These are phyloP conservation scores for Tenebrio molitor DNA, from an alignment of 1,140 invertebrate species.

Conservation along the genomic window DNA sequence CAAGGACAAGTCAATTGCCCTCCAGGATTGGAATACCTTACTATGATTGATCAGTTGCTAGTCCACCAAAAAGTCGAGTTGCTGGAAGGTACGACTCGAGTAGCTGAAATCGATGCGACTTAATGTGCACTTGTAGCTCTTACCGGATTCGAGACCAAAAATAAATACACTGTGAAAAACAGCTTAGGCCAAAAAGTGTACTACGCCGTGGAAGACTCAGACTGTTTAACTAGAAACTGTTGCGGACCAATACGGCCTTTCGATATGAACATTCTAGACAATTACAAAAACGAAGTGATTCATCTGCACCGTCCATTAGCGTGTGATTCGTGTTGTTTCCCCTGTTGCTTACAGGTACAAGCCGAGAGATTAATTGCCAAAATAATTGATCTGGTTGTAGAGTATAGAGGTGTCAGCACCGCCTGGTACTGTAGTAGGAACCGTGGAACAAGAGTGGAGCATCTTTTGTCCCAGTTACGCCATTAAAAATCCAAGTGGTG, in stretches of 20 bases:
- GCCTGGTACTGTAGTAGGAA: conserved; percentile 81
- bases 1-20: conserved; percentile 84
- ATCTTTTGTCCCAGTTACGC: conserved; percentile 82
- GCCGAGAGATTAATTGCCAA: background rate
- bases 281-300: conserved; percentile 83
- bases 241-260: conserved; percentile 85
- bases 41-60: conserved; percentile 88
- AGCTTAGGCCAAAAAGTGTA: conserved; percentile 85
- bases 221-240: conserved; percentile 83
- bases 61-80: conserved; percentile 91
- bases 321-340: conserved; percentile 84
- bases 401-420: conserved; percentile 80
- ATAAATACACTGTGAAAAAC: conserved; percentile 88
- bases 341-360: conserved; percentile 85
- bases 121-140: conserved; percentile 71
- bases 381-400: conserved; percentile 61
- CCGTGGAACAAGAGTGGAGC: conserved; percentile 88
- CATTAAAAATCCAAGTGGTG: conserved; percentile 83
- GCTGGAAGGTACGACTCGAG: conserved; percentile 85
- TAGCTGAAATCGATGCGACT: background rate
- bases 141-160: conserved; percentile 91
- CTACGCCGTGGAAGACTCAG: conserved; percentile 87
- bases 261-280: conserved; percentile 89
- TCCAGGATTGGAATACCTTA: conserved; percentile 93
- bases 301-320: conserved; percentile 81